Evolutionary conservation across 2,888 invertebrate species (phyloP), one percentile per base, ranked within the genome.

Genomic region (Drosophila testacea): DNA sequence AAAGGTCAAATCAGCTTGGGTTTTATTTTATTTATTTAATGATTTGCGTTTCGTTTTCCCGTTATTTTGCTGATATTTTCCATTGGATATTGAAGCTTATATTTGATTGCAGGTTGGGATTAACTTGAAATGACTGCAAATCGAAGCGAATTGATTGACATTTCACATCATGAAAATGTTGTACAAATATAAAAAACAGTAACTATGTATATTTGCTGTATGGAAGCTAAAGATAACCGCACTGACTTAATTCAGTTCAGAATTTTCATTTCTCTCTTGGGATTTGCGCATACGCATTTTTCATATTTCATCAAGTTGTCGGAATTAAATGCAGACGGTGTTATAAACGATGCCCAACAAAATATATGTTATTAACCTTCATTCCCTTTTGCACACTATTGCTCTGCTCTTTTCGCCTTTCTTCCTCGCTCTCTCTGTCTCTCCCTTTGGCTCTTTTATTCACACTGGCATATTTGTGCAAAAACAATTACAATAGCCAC

Each of bases 401-500:
- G 16, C 22, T 22, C 0, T 22, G 2, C 22, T 22, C 22, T 22
- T 3, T 22, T 16, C 1, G 16, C 16, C 22, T 7, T 32, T 9
- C 36, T 36, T 9, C 16, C 38, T 39, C 22, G 42, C 38, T 39
- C 22, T 42, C 6, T 13, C 34, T 50, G 6, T 38, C 36, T 48
- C 11, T 7, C 5, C 10, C 22, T 36, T 9, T 44, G 2, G 3
- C 7, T 4, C 2, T 22, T 1, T 30, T 39, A 7, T 3, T 16
- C 30, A 7, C 4, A 22, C 34, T 30, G 7, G 30, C 32, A 51
- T 38, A 34, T 62, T 56, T 64, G 52, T 60, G 70, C 32, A 66
- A 52, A 76, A 76, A 60, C 73, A 68, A 68, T 78, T 75, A 72
- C 67, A 65, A 57, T 50, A 47, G 52, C 64, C 22, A 51, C 68